Evolutionary conservation across 2,113 vertebrate species (phyloP).

Genomic region (Microcebus ravelobensis): DNA sequence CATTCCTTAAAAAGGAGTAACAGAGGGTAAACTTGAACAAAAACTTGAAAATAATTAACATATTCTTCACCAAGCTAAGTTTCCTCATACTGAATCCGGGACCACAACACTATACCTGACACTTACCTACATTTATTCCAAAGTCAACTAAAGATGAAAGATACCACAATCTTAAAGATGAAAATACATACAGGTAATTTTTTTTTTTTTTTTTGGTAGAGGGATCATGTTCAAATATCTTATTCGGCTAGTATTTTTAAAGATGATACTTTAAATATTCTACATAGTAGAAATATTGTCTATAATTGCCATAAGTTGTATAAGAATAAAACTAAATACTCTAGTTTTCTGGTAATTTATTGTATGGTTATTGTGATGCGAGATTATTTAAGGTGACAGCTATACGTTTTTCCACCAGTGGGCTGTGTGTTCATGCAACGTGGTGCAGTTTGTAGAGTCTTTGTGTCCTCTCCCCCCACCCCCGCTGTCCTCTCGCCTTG

Average conservation of each 20-base stretch:
- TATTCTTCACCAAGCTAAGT: background rate
- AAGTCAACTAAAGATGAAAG: background rate
- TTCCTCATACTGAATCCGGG: background rate
- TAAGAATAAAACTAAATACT: background rate
- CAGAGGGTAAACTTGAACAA: conserved; percentile 28
- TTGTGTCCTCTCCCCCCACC: conserved; percentile 32
- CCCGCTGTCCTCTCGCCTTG: conserved; percentile 10
- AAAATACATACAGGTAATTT: background rate
- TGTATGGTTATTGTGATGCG: background rate
- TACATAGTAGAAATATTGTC: background rate
- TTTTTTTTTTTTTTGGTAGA: too few relatives aligned
- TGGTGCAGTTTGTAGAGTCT: background rate
- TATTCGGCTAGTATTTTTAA: background rate
- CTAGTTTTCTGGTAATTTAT: background rate
- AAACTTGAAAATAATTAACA: conserved; percentile 24
- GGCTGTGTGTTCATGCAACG: background rate
- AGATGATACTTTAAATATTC: too few relatives aligned
- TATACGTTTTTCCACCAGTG: background rate
- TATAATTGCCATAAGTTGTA: background rate
- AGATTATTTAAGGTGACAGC: background rate
- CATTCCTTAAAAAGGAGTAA: background rate
- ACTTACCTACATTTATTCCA: background rate
- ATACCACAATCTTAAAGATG: background rate
- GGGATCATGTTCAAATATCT: background rate
- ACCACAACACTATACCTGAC: background rate